Conservation (phyloP, 2,797 vertebrate species). For the Avahi laniger region DNA sequence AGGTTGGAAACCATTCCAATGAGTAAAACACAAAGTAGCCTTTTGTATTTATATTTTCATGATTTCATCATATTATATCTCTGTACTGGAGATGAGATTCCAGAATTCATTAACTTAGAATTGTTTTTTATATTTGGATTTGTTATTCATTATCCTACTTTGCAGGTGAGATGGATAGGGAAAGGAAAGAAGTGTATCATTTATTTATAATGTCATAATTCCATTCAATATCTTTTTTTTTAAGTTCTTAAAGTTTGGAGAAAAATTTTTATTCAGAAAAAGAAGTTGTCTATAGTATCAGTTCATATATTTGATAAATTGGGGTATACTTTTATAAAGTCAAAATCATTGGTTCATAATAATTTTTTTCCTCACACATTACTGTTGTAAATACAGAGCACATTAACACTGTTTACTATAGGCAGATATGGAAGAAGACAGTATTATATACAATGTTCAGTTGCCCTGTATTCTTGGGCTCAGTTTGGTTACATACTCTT, state of each 20-base stretch:
- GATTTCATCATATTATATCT: background rate
- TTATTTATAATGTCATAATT: background rate
- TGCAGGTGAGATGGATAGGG: background rate
- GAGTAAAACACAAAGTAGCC: background rate
- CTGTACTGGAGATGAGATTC: background rate
- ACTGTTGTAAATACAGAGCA: background rate
- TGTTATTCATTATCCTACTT: background rate
- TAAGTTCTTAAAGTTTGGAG: slow-evolving; percentile 29
- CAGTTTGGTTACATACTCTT: background rate
- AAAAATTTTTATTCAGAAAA: slow-evolving; percentile 14
- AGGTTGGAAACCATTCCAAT: background rate
- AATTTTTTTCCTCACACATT: background rate
- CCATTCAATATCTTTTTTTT: background rate
- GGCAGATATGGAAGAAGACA: background rate
- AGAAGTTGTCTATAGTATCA: background rate
- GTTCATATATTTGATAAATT: background rate
- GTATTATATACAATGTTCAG: background rate
- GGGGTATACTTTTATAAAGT: background rate
- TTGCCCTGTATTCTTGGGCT: background rate
- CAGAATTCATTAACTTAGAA: slow-evolving; percentile 49
- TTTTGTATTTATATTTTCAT: background rate
- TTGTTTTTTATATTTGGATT: slow-evolving; percentile 21
- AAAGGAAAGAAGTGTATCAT: background rate
- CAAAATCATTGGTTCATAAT: background rate
- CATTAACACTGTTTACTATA: background rate